phyloP scores from a whole-genome alignment of 2,797 vertebrate genomes.

The Sebastes matsubarae region DNA sequence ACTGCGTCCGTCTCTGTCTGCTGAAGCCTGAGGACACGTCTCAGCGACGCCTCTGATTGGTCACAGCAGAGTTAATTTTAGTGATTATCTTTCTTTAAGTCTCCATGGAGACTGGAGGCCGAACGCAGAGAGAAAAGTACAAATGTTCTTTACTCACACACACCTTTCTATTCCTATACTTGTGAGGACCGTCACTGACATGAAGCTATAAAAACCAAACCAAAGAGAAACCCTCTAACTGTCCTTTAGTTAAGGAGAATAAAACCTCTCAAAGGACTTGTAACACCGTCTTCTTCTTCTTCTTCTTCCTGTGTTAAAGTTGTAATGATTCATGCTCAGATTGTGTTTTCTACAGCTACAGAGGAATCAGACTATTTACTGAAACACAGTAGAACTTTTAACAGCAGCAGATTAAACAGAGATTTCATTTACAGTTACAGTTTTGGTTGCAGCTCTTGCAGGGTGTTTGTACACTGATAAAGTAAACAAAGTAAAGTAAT shows the following conservation, averaged over 20 bases:
- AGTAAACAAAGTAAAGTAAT: too few species aligned
- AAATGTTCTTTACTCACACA: neutral
- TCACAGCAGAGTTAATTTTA: slow-evolving; percentile 63
- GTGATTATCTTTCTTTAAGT: slow-evolving; percentile 54
- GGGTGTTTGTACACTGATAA: too few species aligned
- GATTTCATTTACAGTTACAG: too few species aligned
- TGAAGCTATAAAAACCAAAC: neutral
- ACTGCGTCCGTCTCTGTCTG: slow-evolving; percentile 7
- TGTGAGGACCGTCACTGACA: neutral
- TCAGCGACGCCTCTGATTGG: slow-evolving; percentile 54
- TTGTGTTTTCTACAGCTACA: neutral
- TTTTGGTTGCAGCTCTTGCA: too few species aligned
- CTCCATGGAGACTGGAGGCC: slow-evolving; percentile 58
- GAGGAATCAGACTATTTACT: neutral
- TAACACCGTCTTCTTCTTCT: too few species aligned
- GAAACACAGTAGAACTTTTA: neutral
- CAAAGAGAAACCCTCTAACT: neutral
- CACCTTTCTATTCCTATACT: neutral
- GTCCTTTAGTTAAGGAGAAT: too few species aligned
- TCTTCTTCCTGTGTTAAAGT: neutral
- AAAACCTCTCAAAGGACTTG: neutral
- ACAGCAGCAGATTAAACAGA: too few species aligned
- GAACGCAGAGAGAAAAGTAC: neutral
- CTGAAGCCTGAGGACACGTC: slow-evolving; percentile 34
- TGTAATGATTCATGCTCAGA: neutral